Evolutionary conservation across 2,888 invertebrate genomes (phyloP), one percentile per base, ranked within the genome.

Genomic region (Callimorpha dominula): DNA sequence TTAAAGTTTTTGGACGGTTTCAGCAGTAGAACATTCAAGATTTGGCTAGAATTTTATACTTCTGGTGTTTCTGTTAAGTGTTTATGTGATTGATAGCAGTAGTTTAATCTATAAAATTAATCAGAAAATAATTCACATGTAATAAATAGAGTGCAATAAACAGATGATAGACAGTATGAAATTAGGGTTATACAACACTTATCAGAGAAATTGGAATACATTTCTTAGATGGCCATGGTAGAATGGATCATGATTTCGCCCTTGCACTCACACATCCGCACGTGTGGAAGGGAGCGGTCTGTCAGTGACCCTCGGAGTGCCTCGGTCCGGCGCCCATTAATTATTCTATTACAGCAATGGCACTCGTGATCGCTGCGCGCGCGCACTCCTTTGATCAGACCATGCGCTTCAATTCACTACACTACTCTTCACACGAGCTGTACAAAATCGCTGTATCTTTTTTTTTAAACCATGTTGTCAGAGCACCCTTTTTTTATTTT

Each of bases 341-440:
- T 94, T 94, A 94, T 93, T 93, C 92, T 92, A 94, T 94, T 93
- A 93, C 90, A 86, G 88, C 91, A 91, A 92, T 92, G 90, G 90
- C 88, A 90, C 88, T 91, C 88, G 88, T 89, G 89, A 91, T 90
- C 87, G 84, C 73, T 88, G 88, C 88, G 90, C 91, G 90, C 88
- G 89, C 90, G 89, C 88, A 83, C 84, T 82, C 86, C 90, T 93
- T 93, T 93, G 92, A 93, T 93, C 91, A 85, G 68, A 72, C 79
- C 86, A 85, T 85, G 87, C 89, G 81, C 87, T 85, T 89, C 86
- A 84, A 89, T 88, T 86, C 86, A 79, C 81, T 81, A 78, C 85
- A 86, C 87, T 84, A 84, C 81, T 84, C 87, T 76, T 84, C 86
- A 86, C 86, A 84, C 78, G 78, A 81, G 78, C 83, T 76, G 70